A percentile compares a stretch with the other conserved stretches of the same genome.
These are phyloP conservation scores for Neotoxoptera formosana DNA, from an alignment of 1,140 invertebrate genomes.

Conservation along the genomic window DNA sequence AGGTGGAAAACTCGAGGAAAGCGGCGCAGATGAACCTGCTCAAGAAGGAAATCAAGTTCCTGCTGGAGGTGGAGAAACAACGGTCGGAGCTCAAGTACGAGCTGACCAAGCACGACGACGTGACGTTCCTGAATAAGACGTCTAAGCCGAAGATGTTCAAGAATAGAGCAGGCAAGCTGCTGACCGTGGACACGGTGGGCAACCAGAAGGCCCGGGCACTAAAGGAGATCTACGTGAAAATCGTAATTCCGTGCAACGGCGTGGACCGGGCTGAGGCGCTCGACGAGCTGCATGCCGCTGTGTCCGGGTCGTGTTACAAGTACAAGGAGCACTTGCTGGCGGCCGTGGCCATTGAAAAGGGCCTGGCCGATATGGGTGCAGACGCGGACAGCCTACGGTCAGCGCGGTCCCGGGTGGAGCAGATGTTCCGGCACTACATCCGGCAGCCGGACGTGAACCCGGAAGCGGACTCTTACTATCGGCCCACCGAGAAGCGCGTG, in stretches of 20 bases:
- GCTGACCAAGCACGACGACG: slow-evolving; percentile 66
- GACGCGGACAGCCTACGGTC: slow-evolving; percentile 66
- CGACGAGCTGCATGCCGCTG: slow-evolving; percentile 67
- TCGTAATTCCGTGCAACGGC: slow-evolving; percentile 62
- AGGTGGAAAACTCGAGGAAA: slow-evolving; percentile 68
- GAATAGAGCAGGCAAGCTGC: slow-evolving; percentile 67
- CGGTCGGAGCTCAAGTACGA: slow-evolving; percentile 68
- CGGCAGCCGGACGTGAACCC: slow-evolving; percentile 60
- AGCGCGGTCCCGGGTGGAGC: slow-evolving; percentile 68
- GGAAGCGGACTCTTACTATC: slow-evolving; percentile 43
- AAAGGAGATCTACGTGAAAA: slow-evolving; percentile 68
- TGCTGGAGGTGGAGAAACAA: slow-evolving; percentile 70
- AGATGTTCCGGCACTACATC: slow-evolving; percentile 59
- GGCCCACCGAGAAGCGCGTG: slow-evolving; percentile 39
- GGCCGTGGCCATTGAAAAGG: slow-evolving; percentile 71
- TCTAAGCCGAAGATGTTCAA: slow-evolving; percentile 71
- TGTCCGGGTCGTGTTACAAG: slow-evolving; percentile 67
- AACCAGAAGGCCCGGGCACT: slow-evolving; percentile 72
- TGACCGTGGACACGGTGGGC: slow-evolving; percentile 73
- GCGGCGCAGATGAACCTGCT: slow-evolving; percentile 70
- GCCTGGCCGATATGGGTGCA: slow-evolving; percentile 67
- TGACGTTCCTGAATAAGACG: slow-evolving; percentile 70
- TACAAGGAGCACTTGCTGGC: slow-evolving; percentile 67
- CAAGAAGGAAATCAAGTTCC: slow-evolving; percentile 71
- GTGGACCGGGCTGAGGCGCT: slow-evolving; percentile 70